phyloP scores from a whole-genome alignment of 1,140 invertebrate species.

The Drosophila kanapiae region DNA sequence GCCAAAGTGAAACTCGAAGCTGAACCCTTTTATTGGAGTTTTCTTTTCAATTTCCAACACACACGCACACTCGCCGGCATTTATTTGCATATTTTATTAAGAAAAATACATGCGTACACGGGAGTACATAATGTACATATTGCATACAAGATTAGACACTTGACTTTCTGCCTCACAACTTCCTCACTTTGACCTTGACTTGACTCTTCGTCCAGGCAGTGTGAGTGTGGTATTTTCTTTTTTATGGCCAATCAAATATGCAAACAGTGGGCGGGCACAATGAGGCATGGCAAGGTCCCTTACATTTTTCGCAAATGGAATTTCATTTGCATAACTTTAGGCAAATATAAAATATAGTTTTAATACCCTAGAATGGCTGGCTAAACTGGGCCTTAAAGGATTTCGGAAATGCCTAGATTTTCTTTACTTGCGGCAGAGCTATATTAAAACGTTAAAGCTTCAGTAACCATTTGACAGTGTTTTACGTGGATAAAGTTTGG shows the following conservation, averaged over 20 bases:
- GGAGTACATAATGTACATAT: slow-evolving; percentile 49
- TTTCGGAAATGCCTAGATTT: not conserved
- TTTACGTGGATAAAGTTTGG: not conserved
- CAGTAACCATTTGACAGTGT: not conserved
- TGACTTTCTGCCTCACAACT: slow-evolving; percentile 42
- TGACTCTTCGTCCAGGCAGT: slow-evolving; percentile 13
- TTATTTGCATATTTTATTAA: slow-evolving; percentile 79
- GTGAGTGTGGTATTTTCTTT: slow-evolving; percentile 45
- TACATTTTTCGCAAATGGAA: slow-evolving; percentile 58
- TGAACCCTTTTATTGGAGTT: slow-evolving; percentile 45
- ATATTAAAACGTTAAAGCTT: not conserved
- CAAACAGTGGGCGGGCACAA: slow-evolving; percentile 59
- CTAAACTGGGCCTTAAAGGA: slow-evolving; percentile 7
- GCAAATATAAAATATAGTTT: slow-evolving; percentile 64
- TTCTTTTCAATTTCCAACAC: slow-evolving; percentile 43
- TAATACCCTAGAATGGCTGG: slow-evolving; percentile 28
- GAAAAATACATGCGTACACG: slow-evolving; percentile 14
- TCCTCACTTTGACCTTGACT: slow-evolving; percentile 61
- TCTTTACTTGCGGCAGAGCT: not conserved
- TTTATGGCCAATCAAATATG: slow-evolving; percentile 81
- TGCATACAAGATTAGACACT: slow-evolving; percentile 52
- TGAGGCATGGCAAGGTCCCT: slow-evolving; percentile 30
- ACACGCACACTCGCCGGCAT: slow-evolving; percentile 24
- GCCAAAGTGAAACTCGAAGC: slow-evolving; percentile 30
- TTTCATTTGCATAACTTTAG: slow-evolving; percentile 77